phyloP scores from a whole-genome alignment of 2,797 vertebrate genomes.

The Diceros bicornis region DNA sequence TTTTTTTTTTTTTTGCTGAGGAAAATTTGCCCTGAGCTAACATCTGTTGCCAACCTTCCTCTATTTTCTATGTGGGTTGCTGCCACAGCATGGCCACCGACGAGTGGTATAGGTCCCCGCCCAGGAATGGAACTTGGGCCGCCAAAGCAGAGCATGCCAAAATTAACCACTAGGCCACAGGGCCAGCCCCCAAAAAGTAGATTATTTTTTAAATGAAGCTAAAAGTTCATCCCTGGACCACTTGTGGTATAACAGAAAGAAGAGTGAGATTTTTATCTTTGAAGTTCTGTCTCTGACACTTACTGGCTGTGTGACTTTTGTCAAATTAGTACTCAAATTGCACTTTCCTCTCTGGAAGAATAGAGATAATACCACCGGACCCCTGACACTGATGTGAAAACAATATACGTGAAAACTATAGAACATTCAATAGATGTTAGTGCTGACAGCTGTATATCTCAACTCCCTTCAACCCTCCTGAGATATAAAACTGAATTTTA shows the following conservation, averaged over 20 bases:
- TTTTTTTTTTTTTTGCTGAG: too few relatives aligned
- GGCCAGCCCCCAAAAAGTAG: background rate
- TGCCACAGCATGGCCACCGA: too few relatives aligned
- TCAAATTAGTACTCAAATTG: slow-evolving; percentile 7
- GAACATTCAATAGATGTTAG: background rate
- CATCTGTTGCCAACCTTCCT: too few relatives aligned
- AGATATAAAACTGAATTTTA: background rate
- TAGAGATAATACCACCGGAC: background rate
- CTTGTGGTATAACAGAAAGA: background rate
- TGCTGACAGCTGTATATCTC: background rate
- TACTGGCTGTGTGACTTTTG: background rate
- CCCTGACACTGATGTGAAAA: background rate
- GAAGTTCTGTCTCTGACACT: background rate
- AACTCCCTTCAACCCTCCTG: background rate
- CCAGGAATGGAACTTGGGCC: too few relatives aligned
- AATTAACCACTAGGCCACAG: too few relatives aligned
- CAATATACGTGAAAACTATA: background rate
- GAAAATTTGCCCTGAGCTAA: too few relatives aligned
- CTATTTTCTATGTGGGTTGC: too few relatives aligned
- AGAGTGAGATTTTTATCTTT: background rate
- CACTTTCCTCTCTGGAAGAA: background rate
- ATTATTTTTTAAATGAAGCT: background rate
- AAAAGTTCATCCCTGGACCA: background rate
- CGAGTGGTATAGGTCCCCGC: too few relatives aligned
- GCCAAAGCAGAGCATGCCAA: too few relatives aligned